Conservation (phyloP, 2,888 invertebrate genomes). For the Eupsilia transversa region DNA sequence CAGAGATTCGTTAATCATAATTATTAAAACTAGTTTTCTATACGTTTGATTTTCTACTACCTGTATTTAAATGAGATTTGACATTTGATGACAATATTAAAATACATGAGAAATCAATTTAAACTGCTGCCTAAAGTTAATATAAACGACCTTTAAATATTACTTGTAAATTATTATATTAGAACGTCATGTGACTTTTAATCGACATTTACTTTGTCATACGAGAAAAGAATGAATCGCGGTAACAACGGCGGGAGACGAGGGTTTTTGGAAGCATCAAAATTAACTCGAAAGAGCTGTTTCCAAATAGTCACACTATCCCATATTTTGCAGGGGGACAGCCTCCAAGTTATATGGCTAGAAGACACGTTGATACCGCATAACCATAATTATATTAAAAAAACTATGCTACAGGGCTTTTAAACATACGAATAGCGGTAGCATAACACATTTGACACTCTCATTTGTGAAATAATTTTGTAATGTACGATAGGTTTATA, state of each 20-base stretch:
- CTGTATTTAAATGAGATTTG: slow-evolving; percentile 63
- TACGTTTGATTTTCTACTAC: slow-evolving; percentile 30
- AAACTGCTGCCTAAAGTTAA: slow-evolving; percentile 48
- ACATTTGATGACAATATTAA: slow-evolving; percentile 18
- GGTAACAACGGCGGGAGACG: slow-evolving; percentile 4
- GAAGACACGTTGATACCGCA: slow-evolving; percentile 29
- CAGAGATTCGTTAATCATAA: slow-evolving; percentile 65
- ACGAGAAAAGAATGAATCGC: slow-evolving; percentile 2
- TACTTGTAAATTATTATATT: slow-evolving; percentile 13
- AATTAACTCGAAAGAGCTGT: background rate
- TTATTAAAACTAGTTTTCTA: slow-evolving; percentile 43
- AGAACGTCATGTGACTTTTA: background rate
- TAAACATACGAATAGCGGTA: slow-evolving; percentile 18
- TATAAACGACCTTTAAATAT: slow-evolving; percentile 20
- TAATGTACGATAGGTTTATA: slow-evolving; percentile 24
- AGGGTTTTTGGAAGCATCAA: slow-evolving; percentile 10
- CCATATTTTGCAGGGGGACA: background rate
- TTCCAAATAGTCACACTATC: background rate
- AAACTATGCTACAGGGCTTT: slow-evolving; percentile 14
- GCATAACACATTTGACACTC: slow-evolving; percentile 41
- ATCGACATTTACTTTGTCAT: background rate
- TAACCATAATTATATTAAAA: slow-evolving; percentile 10
- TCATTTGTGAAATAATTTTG: slow-evolving; percentile 4
- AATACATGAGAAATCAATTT: slow-evolving; percentile 35
- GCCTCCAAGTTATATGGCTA: slow-evolving; percentile 1